Evolutionary conservation across 1,140 invertebrate species (phyloP).

Genomic region (Rhagoletis zephyria): DNA sequence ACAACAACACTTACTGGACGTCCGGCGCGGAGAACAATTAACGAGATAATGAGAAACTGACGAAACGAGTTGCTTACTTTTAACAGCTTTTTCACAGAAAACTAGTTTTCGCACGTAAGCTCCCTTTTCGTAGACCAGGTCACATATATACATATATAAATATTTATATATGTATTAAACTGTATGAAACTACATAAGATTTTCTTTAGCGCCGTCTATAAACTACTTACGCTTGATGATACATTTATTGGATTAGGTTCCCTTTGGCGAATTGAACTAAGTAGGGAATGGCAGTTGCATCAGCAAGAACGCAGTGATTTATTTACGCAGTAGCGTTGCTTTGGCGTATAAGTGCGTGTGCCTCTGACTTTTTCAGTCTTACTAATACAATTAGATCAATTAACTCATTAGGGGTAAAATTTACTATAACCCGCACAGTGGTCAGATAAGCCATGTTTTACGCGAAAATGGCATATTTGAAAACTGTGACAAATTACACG

Average conservation of each 20-base stretch:
- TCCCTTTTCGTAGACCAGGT: too few relatives aligned
- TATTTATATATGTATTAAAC: background rate
- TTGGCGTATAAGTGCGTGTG: background rate
- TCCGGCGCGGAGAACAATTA: too few relatives aligned
- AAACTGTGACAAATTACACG: too few relatives aligned
- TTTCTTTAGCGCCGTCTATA: background rate
- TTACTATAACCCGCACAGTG: too few relatives aligned
- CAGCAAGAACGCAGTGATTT: too few relatives aligned
- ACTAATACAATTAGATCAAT: slow-evolving; percentile 19
- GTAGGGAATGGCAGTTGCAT: background rate
- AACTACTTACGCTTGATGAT: background rate
- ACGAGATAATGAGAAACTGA: too few relatives aligned
- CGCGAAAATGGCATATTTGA: too few relatives aligned
- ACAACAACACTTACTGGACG: too few relatives aligned
- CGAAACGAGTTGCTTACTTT: too few relatives aligned
- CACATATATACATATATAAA: background rate
- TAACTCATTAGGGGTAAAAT: background rate
- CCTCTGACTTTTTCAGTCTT: background rate
- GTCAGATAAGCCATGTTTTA: too few relatives aligned
- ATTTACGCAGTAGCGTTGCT: background rate
- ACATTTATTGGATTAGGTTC: background rate
- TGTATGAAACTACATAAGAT: background rate
- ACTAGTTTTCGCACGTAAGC: too few relatives aligned
- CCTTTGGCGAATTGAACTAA: background rate
- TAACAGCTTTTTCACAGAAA: too few relatives aligned